These are phyloP conservation scores for Calliphora vomitoria DNA, from an alignment of 2,888 invertebrate species.

Conservation along the genomic window DNA sequence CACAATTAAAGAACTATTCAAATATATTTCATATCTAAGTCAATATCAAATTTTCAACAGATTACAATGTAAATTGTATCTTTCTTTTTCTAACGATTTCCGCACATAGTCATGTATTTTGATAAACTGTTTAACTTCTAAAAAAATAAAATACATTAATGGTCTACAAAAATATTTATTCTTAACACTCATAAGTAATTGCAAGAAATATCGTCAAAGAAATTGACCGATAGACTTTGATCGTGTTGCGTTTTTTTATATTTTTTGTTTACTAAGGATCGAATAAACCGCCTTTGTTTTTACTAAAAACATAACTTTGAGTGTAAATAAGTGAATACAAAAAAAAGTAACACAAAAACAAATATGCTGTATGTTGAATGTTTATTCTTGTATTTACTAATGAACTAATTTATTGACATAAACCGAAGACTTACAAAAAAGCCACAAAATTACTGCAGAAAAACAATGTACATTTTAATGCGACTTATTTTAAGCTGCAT, in stretches of 20 bases:
- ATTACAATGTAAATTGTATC: too few relatives aligned
- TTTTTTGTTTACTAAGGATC: neutral
- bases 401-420: constrained; percentile 73
- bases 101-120: too few relatives aligned
- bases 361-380: constrained; percentile 32
- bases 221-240: constrained; percentile 24
- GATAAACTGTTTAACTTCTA: too few relatives aligned
- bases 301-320: neutral
- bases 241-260: neutral
- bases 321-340: constrained; percentile 9
- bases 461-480: constrained; percentile 48
- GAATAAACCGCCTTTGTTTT: constrained; percentile 18
- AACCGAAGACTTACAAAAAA: constrained; percentile 26
- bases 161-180: neutral
- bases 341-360: neutral
- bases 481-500: constrained; percentile 52
- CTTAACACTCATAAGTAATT: neutral
- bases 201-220: neutral
- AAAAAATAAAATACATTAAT: too few relatives aligned
- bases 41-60: too few relatives aligned
- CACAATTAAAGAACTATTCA: too few relatives aligned
- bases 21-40: too few relatives aligned
- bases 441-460: neutral
- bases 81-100: too few relatives aligned
- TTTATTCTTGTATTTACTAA: constrained; percentile 64